Percentiles rank a stretch among this genome's conserved stretches.
phyloP scores from a whole-genome alignment of 2,113 vertebrate genomes.

The Gracilinanus agilis region DNA sequence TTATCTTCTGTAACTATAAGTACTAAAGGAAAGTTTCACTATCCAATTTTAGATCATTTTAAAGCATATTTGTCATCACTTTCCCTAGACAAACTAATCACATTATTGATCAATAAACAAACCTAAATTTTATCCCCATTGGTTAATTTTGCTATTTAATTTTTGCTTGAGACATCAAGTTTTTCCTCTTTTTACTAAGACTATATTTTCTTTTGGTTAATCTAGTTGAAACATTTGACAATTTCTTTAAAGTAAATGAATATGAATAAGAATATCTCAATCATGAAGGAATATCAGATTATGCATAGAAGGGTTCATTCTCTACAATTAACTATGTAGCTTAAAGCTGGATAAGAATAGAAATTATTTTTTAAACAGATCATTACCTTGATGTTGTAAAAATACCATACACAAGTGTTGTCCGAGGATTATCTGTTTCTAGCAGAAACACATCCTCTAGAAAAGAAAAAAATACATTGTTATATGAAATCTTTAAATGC shows the following conservation, averaged over 20 bases:
- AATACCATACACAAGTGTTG: conserved; percentile 94
- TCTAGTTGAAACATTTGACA: conserved; percentile 15
- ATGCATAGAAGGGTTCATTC: not conserved
- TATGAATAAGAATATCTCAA: not conserved
- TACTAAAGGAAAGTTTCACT: not conserved
- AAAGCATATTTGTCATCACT: not conserved
- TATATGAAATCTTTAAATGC: conserved; percentile 10
- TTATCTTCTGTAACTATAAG: not conserved
- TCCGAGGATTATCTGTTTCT: conserved; percentile 95
- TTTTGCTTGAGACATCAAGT: conserved; percentile 20
- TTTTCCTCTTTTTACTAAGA: conserved; percentile 49
- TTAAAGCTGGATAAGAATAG: not conserved
- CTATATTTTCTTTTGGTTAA: not conserved
- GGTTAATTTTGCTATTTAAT: conserved; percentile 40
- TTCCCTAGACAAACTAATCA: not conserved
- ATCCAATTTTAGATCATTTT: not conserved
- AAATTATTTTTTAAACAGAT: conserved; percentile 20
- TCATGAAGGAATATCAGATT: not conserved
- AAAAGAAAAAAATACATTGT: conserved; percentile 35
- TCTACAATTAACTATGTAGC: conserved; percentile 2
- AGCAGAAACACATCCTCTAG: conserved; percentile 96
- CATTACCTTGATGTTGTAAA: conserved; percentile 98
- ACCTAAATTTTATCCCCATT: not conserved
- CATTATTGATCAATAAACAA: not conserved
- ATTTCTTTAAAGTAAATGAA: conserved; percentile 31